Base-by-base conservation (phyloP, 2,888 invertebrate species). In the Dexiosoma caninum region DNA sequence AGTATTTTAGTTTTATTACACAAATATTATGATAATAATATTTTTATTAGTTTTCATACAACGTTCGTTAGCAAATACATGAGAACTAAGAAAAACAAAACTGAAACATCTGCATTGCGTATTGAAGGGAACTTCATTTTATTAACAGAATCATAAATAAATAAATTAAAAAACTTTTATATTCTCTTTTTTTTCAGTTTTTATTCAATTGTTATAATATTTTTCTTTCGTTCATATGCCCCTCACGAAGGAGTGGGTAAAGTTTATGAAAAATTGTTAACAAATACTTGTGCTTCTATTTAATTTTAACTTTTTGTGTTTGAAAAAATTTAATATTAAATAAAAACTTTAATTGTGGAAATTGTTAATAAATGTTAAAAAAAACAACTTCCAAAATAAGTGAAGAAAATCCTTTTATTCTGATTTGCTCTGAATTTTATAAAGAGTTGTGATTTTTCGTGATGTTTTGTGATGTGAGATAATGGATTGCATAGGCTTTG, bases 81-180 rank as follows among this genome's bases (percentile, higher is more conserved):
- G 19, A 44, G 9, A 8, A 12, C 19, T 16, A 27, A 66, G 4
- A 10, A 37, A 0, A 2, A 16, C 10, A 23, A 37, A 27, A 27
- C 2, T 46, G 1, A 14, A 62, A 16, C 35, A 14, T 49, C 10
- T 46, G 9, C 6, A 23, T 16, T 35, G 8, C 46, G 35, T 21
- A 37, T 16, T 21, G 35, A 64, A 49, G 35, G 1, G 12, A 19
- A 62, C 19, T 27, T 55, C 2, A 32, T 16, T 32, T 8, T 5
- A 49, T 35, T 46, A 40, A n/a, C 9, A 44, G 2, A 69, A 42
- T 46, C 46, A 57, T 69, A 46, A 57, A 37, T 27, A 57, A 57
- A 44, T 21, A 35, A 16, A 69, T 69, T 69, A 46, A 69, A 57
- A 69, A 69, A 57, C 46, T 57, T 27, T 57, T 32, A 8, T 7